These are phyloP conservation scores for Hypomesus transpacificus DNA, from an alignment of 2,113 vertebrate species.

Conservation along the genomic window DNA sequence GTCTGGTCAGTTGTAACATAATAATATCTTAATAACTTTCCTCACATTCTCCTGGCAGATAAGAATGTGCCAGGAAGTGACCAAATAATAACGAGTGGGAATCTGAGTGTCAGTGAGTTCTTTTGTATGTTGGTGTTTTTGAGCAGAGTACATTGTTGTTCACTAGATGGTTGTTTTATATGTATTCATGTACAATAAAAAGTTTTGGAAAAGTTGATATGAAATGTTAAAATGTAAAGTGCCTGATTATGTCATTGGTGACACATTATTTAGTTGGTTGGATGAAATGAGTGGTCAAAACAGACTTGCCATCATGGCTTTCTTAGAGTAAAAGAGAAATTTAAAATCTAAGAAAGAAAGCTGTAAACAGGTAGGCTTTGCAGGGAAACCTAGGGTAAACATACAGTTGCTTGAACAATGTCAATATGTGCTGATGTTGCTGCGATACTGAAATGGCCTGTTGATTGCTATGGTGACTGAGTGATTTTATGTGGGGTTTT, in stretches of 20 bases:
- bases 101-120: too few species aligned
- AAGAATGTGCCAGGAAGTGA: too few species aligned
- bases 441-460: slow-evolving; percentile 22
- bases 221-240: neutral
- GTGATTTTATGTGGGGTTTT: neutral
- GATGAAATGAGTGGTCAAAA: too few species aligned
- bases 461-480: slow-evolving; percentile 2
- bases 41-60: too few species aligned
- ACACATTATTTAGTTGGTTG: too few species aligned
- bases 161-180: slow-evolving; percentile 1
- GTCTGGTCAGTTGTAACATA: too few species aligned
- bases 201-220: neutral
- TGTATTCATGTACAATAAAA: slow-evolving; percentile 1
- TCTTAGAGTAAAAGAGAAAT: too few species aligned
- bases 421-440: slow-evolving; percentile 12
- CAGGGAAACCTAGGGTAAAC: neutral
- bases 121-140: neutral
- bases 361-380: neutral
- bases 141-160: neutral
- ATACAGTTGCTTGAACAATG: slow-evolving; percentile 14
- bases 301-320: too few species aligned
- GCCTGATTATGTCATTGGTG: too few species aligned
- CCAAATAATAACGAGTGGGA: neutral
- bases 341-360: too few species aligned
- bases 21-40: too few species aligned